phyloP scores from a whole-genome alignment of 2,113 vertebrate genomes.

The Acinonyx jubatus region DNA sequence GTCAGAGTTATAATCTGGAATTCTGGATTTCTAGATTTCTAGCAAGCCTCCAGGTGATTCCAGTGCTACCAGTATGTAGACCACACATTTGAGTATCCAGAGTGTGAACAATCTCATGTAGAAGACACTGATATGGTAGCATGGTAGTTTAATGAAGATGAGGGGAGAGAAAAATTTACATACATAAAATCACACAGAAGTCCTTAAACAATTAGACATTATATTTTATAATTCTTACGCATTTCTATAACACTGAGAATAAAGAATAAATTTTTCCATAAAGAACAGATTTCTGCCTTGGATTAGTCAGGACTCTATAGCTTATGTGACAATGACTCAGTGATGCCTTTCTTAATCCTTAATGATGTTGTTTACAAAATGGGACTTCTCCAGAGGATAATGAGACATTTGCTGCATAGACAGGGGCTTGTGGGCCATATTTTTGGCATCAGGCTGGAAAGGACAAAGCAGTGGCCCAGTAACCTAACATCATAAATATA shows the following conservation, averaged over 20 bases:
- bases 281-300: conserved; percentile 5
- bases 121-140: not conserved
- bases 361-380: conserved; percentile 65
- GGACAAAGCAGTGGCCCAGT: not conserved
- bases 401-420: conserved; percentile 23
- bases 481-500: conserved; percentile 22
- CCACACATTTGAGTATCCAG: not conserved
- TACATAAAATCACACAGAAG: not conserved
- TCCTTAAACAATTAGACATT: conserved; percentile 20
- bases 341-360: conserved; percentile 52
- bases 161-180: not conserved
- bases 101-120: not conserved
- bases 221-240: not conserved
- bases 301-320: not conserved
- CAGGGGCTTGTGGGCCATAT: not conserved
- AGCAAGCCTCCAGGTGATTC: not conserved
- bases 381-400: conserved; percentile 30
- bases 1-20: not conserved
- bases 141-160: not conserved
- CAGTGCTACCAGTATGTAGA: not conserved
- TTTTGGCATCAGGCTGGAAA: conserved; percentile 48
- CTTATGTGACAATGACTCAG: conserved; percentile 37
- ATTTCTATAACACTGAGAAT: conserved; percentile 40
- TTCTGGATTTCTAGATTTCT: conserved; percentile 32
- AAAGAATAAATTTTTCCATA: conserved; percentile 17